Base-by-base conservation (phyloP, 2,113 vertebrate species). In the Xenus cinereus region DNA sequence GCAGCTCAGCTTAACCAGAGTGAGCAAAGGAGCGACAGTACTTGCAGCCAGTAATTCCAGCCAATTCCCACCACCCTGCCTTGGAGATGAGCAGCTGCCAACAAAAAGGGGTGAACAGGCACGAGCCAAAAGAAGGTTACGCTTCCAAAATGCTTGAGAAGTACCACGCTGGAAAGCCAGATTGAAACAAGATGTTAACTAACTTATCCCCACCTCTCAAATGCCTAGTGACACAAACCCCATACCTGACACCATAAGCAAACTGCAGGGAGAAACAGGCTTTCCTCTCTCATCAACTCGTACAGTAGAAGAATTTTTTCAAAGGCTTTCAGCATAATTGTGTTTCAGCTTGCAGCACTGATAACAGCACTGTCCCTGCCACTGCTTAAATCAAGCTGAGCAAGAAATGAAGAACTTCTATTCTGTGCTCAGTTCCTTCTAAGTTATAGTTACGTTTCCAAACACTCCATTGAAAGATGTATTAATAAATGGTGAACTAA, bases 41-140 rank as follows among this genome's bases (percentile, higher is more conserved):
- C 62, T 95, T 32, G 71, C 94, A 94, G 95, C 89, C 93, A 95
- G 53, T 60, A 68, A 79, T 41, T 51, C 39, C 66, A 95, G 95
- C 89, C 95, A 95, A 48, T 68, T 96, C 89, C 80, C 56, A 79
- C 57, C 2, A 0, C 48, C 53, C 57, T 79, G 93, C 57, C 57
- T 95, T n/a, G 43, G 56, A 75, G 89, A 89, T 3, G 6, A 82
- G 57, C 69, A 84, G 62, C 84, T 96, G 93, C 71, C 81, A 91
- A 68, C 21, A 84, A n/a, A 69, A 78, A 60, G 7, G 53, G 50
- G 33, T 3, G 73, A 91, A 84, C 33, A 75, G 43, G 39, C 81
- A 84, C 0, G 1, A 97, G 80, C 86, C 73, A 92, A 84, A 89
- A 95, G 93, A 33, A 35, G 60, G 35, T 76, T 66, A 41, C 46